Conservation (phyloP, 2,888 invertebrate genomes). For the Eulithis testata region DNA sequence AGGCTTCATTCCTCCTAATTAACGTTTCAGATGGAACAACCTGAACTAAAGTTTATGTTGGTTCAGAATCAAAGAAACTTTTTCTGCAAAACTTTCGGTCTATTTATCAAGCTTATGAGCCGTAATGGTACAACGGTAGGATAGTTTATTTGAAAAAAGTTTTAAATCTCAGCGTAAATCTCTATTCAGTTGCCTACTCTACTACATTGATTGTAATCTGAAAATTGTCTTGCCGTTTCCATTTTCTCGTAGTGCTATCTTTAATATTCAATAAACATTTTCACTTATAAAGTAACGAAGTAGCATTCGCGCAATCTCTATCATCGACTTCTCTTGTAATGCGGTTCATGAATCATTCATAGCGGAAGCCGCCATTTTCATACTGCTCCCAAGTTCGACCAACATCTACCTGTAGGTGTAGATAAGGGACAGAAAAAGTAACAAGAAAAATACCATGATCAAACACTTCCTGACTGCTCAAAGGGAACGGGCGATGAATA, state of each 20-base stretch:
- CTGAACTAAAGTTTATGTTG: no score
- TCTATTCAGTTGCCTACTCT: no score
- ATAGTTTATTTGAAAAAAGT: no score
- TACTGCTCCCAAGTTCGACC: conserved; percentile 44
- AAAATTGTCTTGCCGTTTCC: no score
- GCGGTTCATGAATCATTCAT: conserved; percentile 66
- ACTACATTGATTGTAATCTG: no score
- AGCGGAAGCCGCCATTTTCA: conserved; percentile 54
- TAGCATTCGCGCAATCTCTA: conserved; percentile 22
- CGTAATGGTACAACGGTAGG: no score
- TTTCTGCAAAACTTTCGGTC: no score
- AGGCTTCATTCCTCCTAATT: no score
- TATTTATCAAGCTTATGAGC: no score
- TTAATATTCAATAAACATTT: conserved; percentile 37
- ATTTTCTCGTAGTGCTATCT: conserved; percentile 2
- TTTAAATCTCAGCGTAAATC: no score
- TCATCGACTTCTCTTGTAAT: conserved; percentile 47
- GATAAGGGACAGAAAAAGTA: conserved; percentile 39
- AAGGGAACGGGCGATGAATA: conserved; percentile 17
- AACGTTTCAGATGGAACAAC: no score
- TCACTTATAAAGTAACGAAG: conserved; percentile 36
- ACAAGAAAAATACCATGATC: conserved; percentile 34
- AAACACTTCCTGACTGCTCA: conserved; percentile 27
- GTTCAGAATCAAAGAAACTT: no score
- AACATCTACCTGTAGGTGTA: conserved; percentile 42